phyloP scores from a whole-genome alignment of 2,113 vertebrate genomes.

The Otis tarda region DNA sequence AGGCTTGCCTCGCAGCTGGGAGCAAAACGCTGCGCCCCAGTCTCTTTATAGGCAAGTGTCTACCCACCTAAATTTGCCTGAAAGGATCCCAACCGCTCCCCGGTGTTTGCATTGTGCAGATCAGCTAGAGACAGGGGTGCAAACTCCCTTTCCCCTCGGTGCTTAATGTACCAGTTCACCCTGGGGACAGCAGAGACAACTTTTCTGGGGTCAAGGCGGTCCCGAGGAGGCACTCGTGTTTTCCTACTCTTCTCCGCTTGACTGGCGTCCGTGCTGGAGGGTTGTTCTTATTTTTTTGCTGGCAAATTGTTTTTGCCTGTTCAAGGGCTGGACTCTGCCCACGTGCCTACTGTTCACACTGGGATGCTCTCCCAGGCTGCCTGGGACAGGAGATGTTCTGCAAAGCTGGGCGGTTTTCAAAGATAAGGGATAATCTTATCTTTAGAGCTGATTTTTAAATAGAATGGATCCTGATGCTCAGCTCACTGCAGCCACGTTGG shows the following conservation, averaged over 20 bases:
- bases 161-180: not conserved
- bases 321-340: not conserved
- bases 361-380: not conserved
- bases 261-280: fast-evolving
- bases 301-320: not conserved
- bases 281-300: not conserved
- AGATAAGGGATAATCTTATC: not conserved
- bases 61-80: not conserved
- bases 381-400: not conserved
- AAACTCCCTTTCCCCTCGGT: not conserved
- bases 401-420: not conserved
- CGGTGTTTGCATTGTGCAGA: fast-evolving
- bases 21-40: fast-evolving
- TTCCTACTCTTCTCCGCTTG: not conserved
- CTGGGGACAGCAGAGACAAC: not conserved
- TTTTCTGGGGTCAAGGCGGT: not conserved
- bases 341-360: fast-evolving
- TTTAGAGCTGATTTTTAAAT: not conserved
- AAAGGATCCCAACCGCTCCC: not conserved
- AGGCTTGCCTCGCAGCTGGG: not conserved
- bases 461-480: not conserved
- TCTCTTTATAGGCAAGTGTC: not conserved
- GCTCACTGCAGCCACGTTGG: not conserved
- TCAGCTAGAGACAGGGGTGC: not conserved
- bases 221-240: fast-evolving